Conservation (phyloP, 30 jellyfish, hydroid and myxozoan genomes). For the Aurelia sp. region DNA sequence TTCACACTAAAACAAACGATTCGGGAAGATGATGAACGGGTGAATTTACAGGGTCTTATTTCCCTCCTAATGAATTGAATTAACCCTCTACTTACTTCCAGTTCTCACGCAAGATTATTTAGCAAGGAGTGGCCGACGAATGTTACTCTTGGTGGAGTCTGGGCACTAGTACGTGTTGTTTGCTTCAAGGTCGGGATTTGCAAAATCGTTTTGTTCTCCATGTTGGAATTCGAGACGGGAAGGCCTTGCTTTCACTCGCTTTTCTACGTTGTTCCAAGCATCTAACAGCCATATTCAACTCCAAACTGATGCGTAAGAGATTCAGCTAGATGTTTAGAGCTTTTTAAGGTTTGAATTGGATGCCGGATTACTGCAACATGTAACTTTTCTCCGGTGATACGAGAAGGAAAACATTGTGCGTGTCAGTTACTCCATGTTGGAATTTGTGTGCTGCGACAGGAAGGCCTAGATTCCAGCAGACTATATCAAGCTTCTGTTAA, state of each 20-base stretch:
- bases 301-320: conserved; percentile 1
- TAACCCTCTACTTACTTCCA: too few relatives aligned
- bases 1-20: too few relatives aligned
- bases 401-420: conserved; percentile 38
- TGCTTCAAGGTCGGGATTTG: conserved; percentile 77
- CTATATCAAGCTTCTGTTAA: not conserved
- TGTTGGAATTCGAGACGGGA: conserved; percentile 60
- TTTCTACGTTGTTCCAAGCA: conserved; percentile 6
- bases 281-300: not conserved
- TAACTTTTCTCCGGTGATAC: conserved; percentile 25
- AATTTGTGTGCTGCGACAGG: conserved; percentile 49
- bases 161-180: conserved; percentile 95
- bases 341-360: not conserved
- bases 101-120: too few relatives aligned
- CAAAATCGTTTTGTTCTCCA: conserved; percentile 68
- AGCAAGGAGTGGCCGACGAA: conserved; percentile 68
- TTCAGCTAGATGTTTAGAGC: not conserved
- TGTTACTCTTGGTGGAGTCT: conserved; percentile 48
- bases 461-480: conserved; percentile 38
- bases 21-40: too few relatives aligned
- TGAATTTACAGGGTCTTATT: too few relatives aligned
- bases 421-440: conserved; percentile 69
- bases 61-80: too few relatives aligned
- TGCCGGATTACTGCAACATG: conserved; percentile 29
- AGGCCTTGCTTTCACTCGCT: conserved; percentile 1